Percentiles rank a stretch among this genome's conserved stretches.
These are phyloP conservation scores for Chelonia mydas DNA, from an alignment of 2,797 vertebrate genomes.

Conservation along the genomic window DNA sequence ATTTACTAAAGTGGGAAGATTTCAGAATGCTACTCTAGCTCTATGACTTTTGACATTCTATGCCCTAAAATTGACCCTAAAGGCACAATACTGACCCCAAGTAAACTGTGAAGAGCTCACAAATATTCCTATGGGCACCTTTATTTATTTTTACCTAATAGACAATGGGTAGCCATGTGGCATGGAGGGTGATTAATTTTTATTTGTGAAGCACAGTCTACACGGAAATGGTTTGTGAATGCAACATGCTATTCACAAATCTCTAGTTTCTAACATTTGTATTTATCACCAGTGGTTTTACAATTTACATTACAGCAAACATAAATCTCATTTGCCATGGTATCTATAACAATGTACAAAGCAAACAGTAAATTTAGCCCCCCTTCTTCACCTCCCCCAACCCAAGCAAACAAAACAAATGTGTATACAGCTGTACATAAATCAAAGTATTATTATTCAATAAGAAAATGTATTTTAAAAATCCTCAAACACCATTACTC, in stretches of 20 bases:
- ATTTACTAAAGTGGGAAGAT: not conserved
- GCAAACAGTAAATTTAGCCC: not conserved
- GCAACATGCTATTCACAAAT: not conserved
- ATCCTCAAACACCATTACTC: not conserved
- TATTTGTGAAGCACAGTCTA: not conserved
- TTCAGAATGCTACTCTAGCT: not conserved
- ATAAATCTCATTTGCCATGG: not conserved
- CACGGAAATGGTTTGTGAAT: not conserved
- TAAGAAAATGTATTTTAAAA: not conserved
- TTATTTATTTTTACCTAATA: not conserved
- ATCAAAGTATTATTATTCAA: not conserved
- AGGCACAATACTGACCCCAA: not conserved
- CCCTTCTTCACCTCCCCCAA: accelerated
- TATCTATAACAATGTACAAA: not conserved
- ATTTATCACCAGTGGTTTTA: not conserved
- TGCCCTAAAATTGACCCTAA: not conserved
- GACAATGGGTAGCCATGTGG: not conserved
- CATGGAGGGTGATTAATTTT: not conserved
- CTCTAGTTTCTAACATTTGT: not conserved
- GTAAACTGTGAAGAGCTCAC: not conserved
- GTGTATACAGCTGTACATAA: not conserved
- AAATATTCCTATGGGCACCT: not conserved
- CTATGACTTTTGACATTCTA: not conserved
- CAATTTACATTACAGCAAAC: not conserved
- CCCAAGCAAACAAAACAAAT: not conserved